Evolutionary conservation across 1,140 invertebrate species (phyloP).

Genomic region (Coboldia fuscipes): DNA sequence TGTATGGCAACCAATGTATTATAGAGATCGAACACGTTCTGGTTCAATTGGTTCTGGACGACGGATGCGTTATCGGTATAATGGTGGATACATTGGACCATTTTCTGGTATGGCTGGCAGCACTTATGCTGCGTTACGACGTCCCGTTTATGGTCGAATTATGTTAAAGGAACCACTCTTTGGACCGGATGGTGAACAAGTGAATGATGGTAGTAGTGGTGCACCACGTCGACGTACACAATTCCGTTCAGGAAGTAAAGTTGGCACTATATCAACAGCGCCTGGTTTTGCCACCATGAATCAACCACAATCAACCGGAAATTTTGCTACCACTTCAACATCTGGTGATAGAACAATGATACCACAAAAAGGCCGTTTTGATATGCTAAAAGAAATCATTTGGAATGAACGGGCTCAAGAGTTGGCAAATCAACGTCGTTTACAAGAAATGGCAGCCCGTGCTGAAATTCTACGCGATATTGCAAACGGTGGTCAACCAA

Average conservation of each 20-base stretch:
- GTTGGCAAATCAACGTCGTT: slow-evolving; percentile 32
- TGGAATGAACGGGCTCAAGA: slow-evolving; percentile 41
- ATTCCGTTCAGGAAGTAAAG: background rate
- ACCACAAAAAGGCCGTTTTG: slow-evolving; percentile 38
- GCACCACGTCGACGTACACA: slow-evolving; percentile 2
- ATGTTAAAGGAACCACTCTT: slow-evolving; percentile 26
- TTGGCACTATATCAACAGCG: background rate
- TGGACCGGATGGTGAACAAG: slow-evolving; percentile 3
- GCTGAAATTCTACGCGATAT: slow-evolving; percentile 30
- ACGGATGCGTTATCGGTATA: slow-evolving; percentile 1
- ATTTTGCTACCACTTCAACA: background rate
- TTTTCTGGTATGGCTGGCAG: background rate
- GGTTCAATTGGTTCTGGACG: slow-evolving; percentile 4
- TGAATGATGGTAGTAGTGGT: slow-evolving; percentile 4
- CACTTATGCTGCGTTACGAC: no score
- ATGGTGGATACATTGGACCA: background rate
- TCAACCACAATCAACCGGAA: background rate
- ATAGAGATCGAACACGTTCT: slow-evolving; percentile 1
- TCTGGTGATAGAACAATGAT: slow-evolving; percentile 3
- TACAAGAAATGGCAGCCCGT: slow-evolving; percentile 34
- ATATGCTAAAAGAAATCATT: slow-evolving; percentile 36
- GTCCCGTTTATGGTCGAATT: slow-evolving; percentile 36
- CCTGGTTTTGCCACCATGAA: background rate
- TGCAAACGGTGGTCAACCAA: no score
- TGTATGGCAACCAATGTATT: slow-evolving; percentile 38